phyloP scores from a whole-genome alignment of 1,140 invertebrate genomes.

The Lutraria rhynchaena region DNA sequence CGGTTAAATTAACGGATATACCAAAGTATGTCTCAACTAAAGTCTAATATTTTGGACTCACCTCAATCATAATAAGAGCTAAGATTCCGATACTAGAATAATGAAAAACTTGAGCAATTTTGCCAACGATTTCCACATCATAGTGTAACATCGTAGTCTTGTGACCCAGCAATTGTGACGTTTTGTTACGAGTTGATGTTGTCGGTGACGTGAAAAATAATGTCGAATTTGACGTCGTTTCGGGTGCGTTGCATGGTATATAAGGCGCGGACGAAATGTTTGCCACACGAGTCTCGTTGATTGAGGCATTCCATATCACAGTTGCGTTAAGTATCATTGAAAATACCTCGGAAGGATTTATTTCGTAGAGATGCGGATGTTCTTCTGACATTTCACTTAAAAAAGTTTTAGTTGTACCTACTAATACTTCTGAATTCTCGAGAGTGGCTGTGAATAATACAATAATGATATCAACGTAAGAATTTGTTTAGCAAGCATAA shows the following conservation, averaged over 20 bases:
- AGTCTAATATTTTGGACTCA: no score
- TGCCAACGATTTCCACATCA: slow-evolving; percentile 51
- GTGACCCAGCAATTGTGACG: background rate
- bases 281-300: slow-evolving; percentile 2
- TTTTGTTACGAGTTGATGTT: background rate
- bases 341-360: slow-evolving; percentile 61
- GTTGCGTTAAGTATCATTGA: slow-evolving; percentile 58
- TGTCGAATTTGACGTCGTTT: background rate
- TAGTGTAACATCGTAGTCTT: background rate
- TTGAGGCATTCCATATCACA: slow-evolving; percentile 52
- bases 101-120: slow-evolving; percentile 66
- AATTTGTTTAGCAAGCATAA: no score
- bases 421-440: slow-evolving; percentile 64
- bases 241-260: background rate
- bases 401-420: slow-evolving; percentile 53
- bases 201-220: background rate
- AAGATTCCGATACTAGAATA: slow-evolving; percentile 65
- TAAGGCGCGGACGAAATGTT: background rate
- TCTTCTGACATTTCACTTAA: slow-evolving; percentile 28
- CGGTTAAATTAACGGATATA: no score
- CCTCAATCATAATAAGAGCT: slow-evolving; percentile 61
- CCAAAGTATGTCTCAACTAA: no score
- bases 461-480: no score
- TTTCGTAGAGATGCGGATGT: slow-evolving; percentile 34
- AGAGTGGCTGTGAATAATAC: slow-evolving; percentile 62